A percentile compares a stretch with the other conserved stretches of the same genome.
phyloP scores from a whole-genome alignment of 2,797 vertebrate species.

The Chlorospingus flavigularis region DNA sequence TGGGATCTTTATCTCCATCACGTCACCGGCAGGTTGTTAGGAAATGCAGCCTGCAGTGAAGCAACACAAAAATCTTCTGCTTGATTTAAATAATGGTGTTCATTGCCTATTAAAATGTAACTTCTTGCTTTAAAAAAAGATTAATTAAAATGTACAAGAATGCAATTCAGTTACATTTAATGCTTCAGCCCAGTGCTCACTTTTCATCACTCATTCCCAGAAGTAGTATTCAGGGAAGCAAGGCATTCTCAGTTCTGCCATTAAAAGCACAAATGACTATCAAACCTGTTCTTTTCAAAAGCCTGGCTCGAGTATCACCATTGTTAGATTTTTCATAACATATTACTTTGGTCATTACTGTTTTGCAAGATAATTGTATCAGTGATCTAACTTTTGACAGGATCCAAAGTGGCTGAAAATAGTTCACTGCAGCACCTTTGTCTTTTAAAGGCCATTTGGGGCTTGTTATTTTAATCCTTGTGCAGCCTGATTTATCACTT shows the following conservation, averaged over 20 bases:
- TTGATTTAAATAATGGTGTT: constrained; percentile 39
- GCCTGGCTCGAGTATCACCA: background rate
- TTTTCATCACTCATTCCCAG: constrained; percentile 22
- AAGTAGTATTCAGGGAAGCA: background rate
- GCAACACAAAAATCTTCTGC: background rate
- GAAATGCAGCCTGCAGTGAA: background rate
- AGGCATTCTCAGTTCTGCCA: background rate
- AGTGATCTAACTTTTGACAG: constrained; percentile 49
- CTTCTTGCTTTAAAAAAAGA: constrained; percentile 31
- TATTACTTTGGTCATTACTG: constrained; percentile 10
- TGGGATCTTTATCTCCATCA: background rate
- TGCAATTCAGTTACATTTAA: constrained; percentile 34
- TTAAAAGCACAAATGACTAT: constrained; percentile 27
- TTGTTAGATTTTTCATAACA: constrained; percentile 37
- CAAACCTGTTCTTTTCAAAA: constrained; percentile 46
- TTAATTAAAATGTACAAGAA: constrained; percentile 58
- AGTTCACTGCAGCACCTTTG: constrained; percentile 67
- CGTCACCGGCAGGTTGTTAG: background rate
- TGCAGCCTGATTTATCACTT: constrained; percentile 76
- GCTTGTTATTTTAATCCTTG: constrained; percentile 76
- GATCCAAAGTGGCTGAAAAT: constrained; percentile 52
- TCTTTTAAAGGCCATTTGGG: constrained; percentile 69
- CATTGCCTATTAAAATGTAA: constrained; percentile 42
- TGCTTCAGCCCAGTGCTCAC: background rate
- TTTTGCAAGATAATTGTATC: constrained; percentile 43